These are phyloP conservation scores for Excalfactoria chinensis DNA, from an alignment of 2,113 vertebrate genomes.

Conservation along the genomic window DNA sequence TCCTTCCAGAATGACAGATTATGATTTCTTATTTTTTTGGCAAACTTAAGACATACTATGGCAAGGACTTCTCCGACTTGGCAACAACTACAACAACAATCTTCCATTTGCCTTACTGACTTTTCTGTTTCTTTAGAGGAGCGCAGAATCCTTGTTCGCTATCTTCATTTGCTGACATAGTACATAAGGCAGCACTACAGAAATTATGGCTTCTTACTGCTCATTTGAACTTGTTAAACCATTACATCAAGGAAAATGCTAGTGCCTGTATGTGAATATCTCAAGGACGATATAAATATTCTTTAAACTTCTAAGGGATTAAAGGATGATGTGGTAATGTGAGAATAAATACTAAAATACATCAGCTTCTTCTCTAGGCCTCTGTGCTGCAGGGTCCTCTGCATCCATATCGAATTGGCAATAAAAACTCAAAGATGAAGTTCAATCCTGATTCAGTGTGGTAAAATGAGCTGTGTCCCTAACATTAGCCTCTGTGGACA, in stretches of 20 bases:
- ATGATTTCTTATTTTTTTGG: not conserved
- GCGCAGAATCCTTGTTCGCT: not conserved
- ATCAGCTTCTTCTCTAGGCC: not conserved
- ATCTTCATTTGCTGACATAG: constrained; percentile 14
- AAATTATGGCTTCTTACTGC: constrained; percentile 12
- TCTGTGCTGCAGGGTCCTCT: not conserved
- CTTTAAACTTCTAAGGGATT: not conserved
- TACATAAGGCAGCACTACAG: not conserved
- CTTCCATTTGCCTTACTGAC: not conserved
- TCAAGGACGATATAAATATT: constrained; percentile 6
- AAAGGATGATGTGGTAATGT: not conserved
- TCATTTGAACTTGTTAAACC: constrained; percentile 42
- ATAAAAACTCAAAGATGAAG: not conserved
- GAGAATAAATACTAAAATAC: constrained; percentile 5
- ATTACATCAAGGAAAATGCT: not conserved
- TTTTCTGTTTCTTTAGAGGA: not conserved
- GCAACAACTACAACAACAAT: not conserved
- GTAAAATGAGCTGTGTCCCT: not conserved
- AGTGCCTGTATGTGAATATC: not conserved
- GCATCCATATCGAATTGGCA: not conserved
- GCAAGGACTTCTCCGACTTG: not conserved
- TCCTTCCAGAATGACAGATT: not conserved
- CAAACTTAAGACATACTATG: not conserved
- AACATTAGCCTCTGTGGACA: not conserved
- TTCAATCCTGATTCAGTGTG: not conserved